Base-by-base conservation (phyloP, 2,797 vertebrate species). In the Rachycentron canadum region DNA sequence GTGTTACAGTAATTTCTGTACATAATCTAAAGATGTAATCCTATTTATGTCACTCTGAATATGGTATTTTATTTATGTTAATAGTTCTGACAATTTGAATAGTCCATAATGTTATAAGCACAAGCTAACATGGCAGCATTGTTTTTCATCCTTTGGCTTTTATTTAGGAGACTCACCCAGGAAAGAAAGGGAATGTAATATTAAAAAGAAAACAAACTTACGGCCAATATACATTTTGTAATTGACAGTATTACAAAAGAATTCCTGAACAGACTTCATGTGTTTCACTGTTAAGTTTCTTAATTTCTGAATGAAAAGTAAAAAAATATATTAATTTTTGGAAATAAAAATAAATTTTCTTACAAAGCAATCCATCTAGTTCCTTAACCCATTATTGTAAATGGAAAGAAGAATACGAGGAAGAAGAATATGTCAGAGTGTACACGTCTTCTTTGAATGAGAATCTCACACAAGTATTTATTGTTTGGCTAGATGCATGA, bases 41-140 rank as follows among this genome's bases (percentile, higher is more conserved):
- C 55, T 91, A 91, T 92, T 92, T 92, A 91, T 86, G 73, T 77
- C 80, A 76, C 43, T 81, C 70, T 85, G 55, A 80, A 70, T 86
- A 79, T 77, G 47, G 76, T 73, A 64, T 81, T 82, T 71, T 91
- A 91, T 91, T 91, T 91, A 90, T 90, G 52, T 58, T 73, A 75
- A 70, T 72, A 81, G 67, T 64, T 32, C 41, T 69, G 4, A 19
- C 40, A 7, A 38, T 50, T 56, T 75, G 13, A 76, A 40, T 63
- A 68, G 26, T 25, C 32, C 9, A 50, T 36, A 40, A 34, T 38
- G 23, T 32, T 28, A 26, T 40, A 38, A 56, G 40, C 23, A 64
- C 23, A 64, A 38, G 73, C 53, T 41, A 50, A 52, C 3, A 73
- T 56, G 26, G 40, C 16, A 49, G 57, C 49, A 70, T 61, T 58